These are phyloP conservation scores for Parus major DNA, from an alignment of 2,113 vertebrate genomes.

Conservation along the genomic window DNA sequence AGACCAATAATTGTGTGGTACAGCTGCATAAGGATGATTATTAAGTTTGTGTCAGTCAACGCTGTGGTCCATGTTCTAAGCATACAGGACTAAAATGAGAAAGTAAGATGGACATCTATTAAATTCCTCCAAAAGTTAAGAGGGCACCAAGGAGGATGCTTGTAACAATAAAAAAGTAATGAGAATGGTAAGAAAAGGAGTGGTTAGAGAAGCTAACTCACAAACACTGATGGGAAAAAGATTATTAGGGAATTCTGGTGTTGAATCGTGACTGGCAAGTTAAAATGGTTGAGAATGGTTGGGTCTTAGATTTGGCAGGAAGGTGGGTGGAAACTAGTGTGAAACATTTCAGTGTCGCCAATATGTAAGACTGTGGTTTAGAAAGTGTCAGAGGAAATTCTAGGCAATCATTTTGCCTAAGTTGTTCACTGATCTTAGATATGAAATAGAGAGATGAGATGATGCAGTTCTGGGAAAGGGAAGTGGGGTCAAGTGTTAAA, in stretches of 20 bases:
- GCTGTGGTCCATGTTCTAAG: neutral
- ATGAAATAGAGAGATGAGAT: neutral
- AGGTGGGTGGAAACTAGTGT: neutral
- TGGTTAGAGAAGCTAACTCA: neutral
- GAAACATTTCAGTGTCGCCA: neutral
- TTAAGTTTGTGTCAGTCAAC: neutral
- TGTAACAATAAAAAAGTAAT: neutral
- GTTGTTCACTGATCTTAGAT: neutral
- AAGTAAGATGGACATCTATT: neutral
- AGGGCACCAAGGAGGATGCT: neutral
- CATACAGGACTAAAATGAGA: neutral
- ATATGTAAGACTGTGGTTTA: neutral
- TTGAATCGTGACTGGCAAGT: neutral
- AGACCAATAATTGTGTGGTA: neutral
- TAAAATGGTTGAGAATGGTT: neutral
- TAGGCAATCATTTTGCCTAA: neutral
- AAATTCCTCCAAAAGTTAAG: neutral
- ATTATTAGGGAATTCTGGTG: neutral
- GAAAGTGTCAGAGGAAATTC: neutral
- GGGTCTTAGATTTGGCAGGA: neutral
- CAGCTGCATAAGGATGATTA: neutral
- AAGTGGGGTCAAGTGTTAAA: neutral
- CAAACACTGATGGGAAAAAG: neutral
- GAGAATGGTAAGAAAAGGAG: neutral
- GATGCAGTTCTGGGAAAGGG: neutral